Conservation (phyloP, 1,140 invertebrate genomes). For the Drosophila sproati region DNA sequence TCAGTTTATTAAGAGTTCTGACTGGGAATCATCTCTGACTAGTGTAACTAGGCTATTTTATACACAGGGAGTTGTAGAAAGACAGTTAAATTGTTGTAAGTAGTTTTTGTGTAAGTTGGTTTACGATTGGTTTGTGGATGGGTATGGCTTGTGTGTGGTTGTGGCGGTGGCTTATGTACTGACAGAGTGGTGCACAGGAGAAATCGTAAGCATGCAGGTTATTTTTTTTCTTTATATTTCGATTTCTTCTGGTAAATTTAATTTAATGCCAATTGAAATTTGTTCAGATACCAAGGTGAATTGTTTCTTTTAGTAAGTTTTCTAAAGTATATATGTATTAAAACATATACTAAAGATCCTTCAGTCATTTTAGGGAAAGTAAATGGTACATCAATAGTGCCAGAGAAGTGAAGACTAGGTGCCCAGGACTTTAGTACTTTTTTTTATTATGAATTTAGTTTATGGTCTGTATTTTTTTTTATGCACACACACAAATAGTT, state of each 20-base stretch:
- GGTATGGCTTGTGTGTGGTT: conserved; percentile 50
- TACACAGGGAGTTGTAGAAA: conserved; percentile 84
- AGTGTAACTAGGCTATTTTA: conserved; percentile 56
- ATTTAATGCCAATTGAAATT: conserved; percentile 32
- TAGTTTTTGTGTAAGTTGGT: conserved; percentile 45
- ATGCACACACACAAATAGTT: conserved; percentile 52
- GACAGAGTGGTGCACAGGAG: conserved; percentile 51
- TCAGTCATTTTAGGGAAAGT: conserved; percentile 3
- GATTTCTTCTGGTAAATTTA: conserved; percentile 6
- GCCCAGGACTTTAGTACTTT: conserved; percentile 28
- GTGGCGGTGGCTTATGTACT: conserved; percentile 25
- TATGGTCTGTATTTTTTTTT: conserved; percentile 14
- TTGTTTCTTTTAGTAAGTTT: background rate
- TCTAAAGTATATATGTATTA: background rate
- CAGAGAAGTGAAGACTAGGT: conserved; percentile 39
- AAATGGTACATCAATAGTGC: conserved; percentile 44
- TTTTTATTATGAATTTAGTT: conserved; percentile 15
- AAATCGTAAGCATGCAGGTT: conserved; percentile 47
- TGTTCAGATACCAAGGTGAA: background rate
- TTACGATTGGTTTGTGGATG: conserved; percentile 51
- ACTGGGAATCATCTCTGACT: background rate
- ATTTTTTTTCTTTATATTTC: conserved; percentile 10
- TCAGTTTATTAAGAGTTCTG: too few relatives aligned
- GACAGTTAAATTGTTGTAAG: conserved; percentile 71
- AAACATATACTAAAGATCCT: conserved; percentile 7